A percentile compares a stretch with the other conserved stretches of the same genome.
phyloP scores from a whole-genome alignment of 2,888 invertebrate genomes.

The Pharmacophagus antenor region DNA sequence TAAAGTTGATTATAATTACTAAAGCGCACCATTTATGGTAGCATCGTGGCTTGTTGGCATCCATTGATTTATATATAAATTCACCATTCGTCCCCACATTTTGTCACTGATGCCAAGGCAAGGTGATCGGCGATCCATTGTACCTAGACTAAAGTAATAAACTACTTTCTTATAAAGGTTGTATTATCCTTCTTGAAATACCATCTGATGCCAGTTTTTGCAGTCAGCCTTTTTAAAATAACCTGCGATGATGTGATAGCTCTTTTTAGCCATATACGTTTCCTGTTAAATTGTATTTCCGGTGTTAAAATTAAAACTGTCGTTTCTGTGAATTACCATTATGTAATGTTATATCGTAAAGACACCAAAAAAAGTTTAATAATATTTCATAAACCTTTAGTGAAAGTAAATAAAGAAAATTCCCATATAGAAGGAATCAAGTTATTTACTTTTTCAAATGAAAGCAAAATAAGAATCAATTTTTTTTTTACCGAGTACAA shows the following conservation, averaged over 20 bases:
- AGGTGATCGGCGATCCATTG: conserved; percentile 49
- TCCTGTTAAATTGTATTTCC: not conserved
- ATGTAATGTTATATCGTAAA: too few species aligned
- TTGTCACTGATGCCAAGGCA: conserved; percentile 44
- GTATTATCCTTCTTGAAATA: conserved; percentile 36
- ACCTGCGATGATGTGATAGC: conserved; percentile 15
- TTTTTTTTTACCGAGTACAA: too few species aligned
- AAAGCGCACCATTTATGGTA: conserved; percentile 48
- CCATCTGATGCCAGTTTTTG: conserved; percentile 32
- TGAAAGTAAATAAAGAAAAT: too few species aligned
- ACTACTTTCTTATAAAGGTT: conserved; percentile 29
- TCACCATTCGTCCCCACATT: conserved; percentile 44
- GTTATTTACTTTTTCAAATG: too few species aligned
- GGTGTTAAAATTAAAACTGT: not conserved
- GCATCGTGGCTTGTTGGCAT: conserved; percentile 53
- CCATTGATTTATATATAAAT: conserved; percentile 64
- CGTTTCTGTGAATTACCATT: not conserved
- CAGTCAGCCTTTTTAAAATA: conserved; percentile 26
- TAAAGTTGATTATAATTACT: conserved; percentile 51
- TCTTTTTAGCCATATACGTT: not conserved
- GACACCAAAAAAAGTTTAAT: too few species aligned
- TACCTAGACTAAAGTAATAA: conserved; percentile 42
- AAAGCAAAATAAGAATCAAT: too few species aligned
- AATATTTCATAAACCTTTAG: too few species aligned
- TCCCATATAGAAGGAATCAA: too few species aligned